Evolutionary conservation across 2,888 invertebrate species (phyloP), one percentile per base, ranked within the genome.

Genomic region (Hemistola chrysoprasaria): DNA sequence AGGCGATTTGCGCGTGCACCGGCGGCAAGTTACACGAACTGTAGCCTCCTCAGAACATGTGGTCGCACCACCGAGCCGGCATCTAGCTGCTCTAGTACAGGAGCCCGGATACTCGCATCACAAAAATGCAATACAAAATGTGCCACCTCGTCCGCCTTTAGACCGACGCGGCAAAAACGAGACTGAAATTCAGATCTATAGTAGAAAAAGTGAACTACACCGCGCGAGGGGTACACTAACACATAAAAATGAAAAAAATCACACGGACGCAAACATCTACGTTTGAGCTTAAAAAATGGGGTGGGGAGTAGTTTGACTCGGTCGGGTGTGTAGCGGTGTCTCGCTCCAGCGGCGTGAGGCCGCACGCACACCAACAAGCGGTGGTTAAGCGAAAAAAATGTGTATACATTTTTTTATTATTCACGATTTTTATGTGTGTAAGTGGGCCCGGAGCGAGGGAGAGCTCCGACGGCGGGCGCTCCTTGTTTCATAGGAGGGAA

Each of bases 191-290:
- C 87, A 86, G 87, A 88, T 89, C 89, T 88, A 89, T 89, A 89
- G 89, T 90, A 90, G 88, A 90, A 90, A 90, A 90, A 90, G 88
- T 84, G 82, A 87, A 88, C 88, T 86, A 87, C 87, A 84, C 85
- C 80, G 81, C 69, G 80, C 85, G 87, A 85, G 87, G 88, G 88
- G 84, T 85, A 88, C 88, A 88, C 88, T 78, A 84, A 86, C 86
- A 88, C 87, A 88, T 86, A 79, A 88, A 86, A 86, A 84, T 78
- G 89, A 82, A 88, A 88, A 87, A 88, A 88, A 87, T 84, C 79
- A 81, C 85, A 87, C 82, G 69, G 71, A 85, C 83, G 76, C 81
- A 64, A 71, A 86, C 87, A 85, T 78, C 61, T 64, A 79, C 72
- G 74, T 60, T 65, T 65, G 70, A 86, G 88, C 88, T 88, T 88